Evolutionary conservation across 2,113 vertebrate genomes (phyloP).

Genomic region (Indicator maculatus): DNA sequence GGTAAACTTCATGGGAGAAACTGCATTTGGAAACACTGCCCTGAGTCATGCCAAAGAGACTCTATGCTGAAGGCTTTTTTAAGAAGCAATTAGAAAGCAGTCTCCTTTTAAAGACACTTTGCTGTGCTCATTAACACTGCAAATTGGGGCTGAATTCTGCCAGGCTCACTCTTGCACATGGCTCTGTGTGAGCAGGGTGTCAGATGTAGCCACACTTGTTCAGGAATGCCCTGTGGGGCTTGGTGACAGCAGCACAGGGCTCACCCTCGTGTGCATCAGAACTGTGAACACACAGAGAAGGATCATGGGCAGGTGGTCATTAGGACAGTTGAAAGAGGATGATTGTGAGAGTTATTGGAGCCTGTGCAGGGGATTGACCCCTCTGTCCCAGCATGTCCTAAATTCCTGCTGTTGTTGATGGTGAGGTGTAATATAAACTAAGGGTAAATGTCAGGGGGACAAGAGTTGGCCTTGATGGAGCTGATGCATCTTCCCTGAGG

Average conservation of each 20-base stretch:
- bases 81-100: constrained; percentile 2
- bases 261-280: background rate
- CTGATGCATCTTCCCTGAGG: background rate
- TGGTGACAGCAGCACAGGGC: rapidly evolving
- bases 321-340: background rate
- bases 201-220: background rate
- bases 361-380: background rate
- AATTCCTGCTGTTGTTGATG: background rate
- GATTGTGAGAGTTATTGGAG: background rate
- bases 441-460: background rate
- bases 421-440: background rate
- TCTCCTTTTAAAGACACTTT: constrained; percentile 16
- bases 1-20: constrained; percentile 21
- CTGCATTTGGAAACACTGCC: constrained; percentile 17
- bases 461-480: background rate
- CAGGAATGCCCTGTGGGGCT: background rate
- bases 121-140: background rate
- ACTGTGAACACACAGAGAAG: background rate
- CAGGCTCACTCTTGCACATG: rapidly evolving
- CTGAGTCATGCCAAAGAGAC: background rate
- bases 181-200: background rate
- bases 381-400: rapidly evolving
- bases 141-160: background rate
- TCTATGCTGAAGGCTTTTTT: background rate
- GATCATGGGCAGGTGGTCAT: rapidly evolving